These are phyloP conservation scores for Andrena chrysosceles DNA, from an alignment of 2,888 invertebrate species.

Conservation along the genomic window DNA sequence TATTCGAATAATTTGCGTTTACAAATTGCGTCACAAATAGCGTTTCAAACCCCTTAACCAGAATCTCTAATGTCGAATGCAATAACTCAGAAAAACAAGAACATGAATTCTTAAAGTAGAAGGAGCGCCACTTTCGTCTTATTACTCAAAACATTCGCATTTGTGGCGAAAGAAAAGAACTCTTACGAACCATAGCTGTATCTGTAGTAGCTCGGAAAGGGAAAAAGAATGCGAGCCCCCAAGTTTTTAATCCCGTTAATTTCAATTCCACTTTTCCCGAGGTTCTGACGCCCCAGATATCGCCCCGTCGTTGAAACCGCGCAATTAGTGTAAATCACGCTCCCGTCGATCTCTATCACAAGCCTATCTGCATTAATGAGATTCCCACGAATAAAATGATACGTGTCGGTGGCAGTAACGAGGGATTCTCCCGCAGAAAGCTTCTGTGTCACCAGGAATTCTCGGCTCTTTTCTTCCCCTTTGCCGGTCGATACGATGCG, in stretches of 20 bases:
- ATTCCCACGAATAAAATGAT: slow-evolving; percentile 8
- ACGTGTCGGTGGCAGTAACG: neutral
- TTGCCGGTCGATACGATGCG: slow-evolving; percentile 38
- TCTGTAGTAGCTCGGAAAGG: too few relatives aligned
- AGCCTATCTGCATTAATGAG: slow-evolving; percentile 36
- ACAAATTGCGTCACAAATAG: too few relatives aligned
- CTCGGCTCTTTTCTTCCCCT: slow-evolving; percentile 13
- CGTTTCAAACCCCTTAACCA: too few relatives aligned
- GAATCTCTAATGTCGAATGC: too few relatives aligned
- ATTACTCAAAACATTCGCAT: too few relatives aligned
- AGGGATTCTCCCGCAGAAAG: neutral
- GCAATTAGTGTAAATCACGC: slow-evolving; percentile 22
- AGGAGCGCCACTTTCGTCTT: too few relatives aligned
- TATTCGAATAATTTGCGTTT: too few relatives aligned
- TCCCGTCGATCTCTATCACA: neutral
- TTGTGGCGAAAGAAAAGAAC: too few relatives aligned
- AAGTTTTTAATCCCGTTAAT: slow-evolving; percentile 15
- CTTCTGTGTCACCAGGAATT: slow-evolving; percentile 21
- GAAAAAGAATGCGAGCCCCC: too few relatives aligned
- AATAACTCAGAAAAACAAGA: too few relatives aligned
- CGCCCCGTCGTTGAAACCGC: slow-evolving; percentile 18
- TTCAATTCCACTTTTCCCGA: slow-evolving; percentile 12
- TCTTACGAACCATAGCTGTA: too few relatives aligned
- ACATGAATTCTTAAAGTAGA: too few relatives aligned
- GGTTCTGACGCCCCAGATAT: slow-evolving; percentile 17